phyloP scores from a whole-genome alignment of 2,113 vertebrate species.

The Rhinoderma darwinii region DNA sequence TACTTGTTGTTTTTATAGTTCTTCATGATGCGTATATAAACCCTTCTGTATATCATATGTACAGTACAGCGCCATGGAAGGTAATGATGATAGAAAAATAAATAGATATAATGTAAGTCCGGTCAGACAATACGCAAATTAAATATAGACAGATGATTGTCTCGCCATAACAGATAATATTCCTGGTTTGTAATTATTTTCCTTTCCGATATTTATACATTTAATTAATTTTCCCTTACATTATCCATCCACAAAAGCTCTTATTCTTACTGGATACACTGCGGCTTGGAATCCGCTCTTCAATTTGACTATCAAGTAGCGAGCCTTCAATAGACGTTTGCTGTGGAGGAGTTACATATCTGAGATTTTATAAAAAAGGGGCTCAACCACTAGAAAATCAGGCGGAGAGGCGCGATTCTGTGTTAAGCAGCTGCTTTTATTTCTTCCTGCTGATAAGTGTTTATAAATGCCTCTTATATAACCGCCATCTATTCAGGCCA shows the following conservation, averaged over 20 bases:
- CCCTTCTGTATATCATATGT: too few relatives aligned
- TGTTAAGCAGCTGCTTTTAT: constrained; percentile 4
- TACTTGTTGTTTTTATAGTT: too few relatives aligned
- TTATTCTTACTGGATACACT: background rate
- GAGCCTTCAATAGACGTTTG: background rate
- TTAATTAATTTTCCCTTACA: background rate
- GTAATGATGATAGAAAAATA: too few relatives aligned
- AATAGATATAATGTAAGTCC: too few relatives aligned
- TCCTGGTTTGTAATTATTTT: background rate
- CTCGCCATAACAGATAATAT: background rate
- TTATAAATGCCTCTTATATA: constrained; percentile 19
- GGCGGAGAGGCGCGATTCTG: background rate
- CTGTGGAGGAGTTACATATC: background rate
- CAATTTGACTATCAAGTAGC: background rate
- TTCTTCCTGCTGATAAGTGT: constrained; percentile 35
- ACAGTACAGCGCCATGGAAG: too few relatives aligned
- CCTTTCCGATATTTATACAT: background rate
- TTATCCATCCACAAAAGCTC: background rate
- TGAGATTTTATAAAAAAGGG: background rate
- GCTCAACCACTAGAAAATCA: background rate
- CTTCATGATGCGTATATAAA: too few relatives aligned
- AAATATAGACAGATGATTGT: background rate
- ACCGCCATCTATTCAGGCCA: constrained; percentile 25
- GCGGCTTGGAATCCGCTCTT: background rate
- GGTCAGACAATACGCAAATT: background rate